Base-by-base conservation (phyloP, 92 coral and sea anemone genomes). In the Porites evermanni region DNA sequence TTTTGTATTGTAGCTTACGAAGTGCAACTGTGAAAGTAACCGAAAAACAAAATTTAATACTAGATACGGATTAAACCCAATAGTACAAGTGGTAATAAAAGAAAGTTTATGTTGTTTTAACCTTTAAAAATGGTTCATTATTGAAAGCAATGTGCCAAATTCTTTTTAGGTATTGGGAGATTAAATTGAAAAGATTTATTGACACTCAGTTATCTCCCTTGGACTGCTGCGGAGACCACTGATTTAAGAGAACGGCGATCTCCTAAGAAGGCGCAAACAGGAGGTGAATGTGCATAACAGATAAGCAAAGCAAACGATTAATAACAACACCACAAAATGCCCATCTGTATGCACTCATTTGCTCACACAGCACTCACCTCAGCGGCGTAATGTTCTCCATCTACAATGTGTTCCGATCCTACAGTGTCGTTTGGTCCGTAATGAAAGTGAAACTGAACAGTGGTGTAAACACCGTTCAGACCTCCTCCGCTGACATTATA, bases 321-420 rank as follows among this genome's bases (percentile, higher is more conserved):
- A 4, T 38, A 4, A 38, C 47, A 56, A 56, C 13, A 56, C 11
- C 61, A 2, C 17, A 11, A 56, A 56, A 56, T 8, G 61, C 12
- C 61, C 47, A 38, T 38, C 47, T 38, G 0, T 38, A 38, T 38
- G 47, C 47, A 38, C 47, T 38, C 47, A 38, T 38, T 38, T 38
- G 12, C 61, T 14, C 8, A 56, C 61, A 56, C 61, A 64, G 17
- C 23, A 53, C 63, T 21, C 10, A 93, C 96, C 96, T 93, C 96
- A 9, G 96, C 96, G 12, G 96, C 84, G 32, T 64, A 88, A n/a
- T 67, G 76, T 24, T 86, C 56, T 26, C 93, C 94, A 18, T 88
- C 82, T 64, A 93, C 67, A 8, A 52, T 56, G 60, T 93, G 96
- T 75, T 93, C 96, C 5, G 96, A 91, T 8, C 96, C 96, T 17